phyloP scores from a whole-genome alignment of 2,797 vertebrate species.

The Pipistrellus pipistrellus region DNA sequence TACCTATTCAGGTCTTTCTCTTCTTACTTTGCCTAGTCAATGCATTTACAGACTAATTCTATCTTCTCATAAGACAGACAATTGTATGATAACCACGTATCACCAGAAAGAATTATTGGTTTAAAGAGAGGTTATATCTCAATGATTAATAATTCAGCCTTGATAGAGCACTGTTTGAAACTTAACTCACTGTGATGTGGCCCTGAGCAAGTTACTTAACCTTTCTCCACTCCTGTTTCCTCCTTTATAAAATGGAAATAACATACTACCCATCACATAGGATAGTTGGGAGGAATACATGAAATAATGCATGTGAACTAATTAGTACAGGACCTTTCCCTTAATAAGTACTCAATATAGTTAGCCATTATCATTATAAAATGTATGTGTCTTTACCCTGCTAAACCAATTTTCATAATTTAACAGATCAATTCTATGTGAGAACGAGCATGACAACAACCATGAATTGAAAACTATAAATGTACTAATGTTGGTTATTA shows the following conservation, averaged over 20 bases:
- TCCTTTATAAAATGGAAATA: constrained; percentile 21
- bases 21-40: background rate
- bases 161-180: background rate
- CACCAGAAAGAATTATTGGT: background rate
- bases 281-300: background rate
- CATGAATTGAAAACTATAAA: background rate
- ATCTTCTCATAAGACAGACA: background rate
- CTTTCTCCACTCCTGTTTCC: background rate
- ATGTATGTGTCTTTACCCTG: background rate
- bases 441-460: background rate
- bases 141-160: background rate
- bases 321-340: background rate
- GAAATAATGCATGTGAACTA: background rate
- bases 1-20: background rate
- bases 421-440: background rate
- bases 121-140: background rate
- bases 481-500: background rate
- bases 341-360: background rate
- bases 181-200: background rate
- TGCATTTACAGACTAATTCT: background rate
- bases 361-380: constrained; percentile 35
- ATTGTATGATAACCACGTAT: background rate
- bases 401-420: constrained; percentile 34
- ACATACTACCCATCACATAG: background rate
- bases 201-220: background rate